Base-by-base conservation (phyloP, 1,140 invertebrate genomes). In the Pseudobourletiella spinata region DNA sequence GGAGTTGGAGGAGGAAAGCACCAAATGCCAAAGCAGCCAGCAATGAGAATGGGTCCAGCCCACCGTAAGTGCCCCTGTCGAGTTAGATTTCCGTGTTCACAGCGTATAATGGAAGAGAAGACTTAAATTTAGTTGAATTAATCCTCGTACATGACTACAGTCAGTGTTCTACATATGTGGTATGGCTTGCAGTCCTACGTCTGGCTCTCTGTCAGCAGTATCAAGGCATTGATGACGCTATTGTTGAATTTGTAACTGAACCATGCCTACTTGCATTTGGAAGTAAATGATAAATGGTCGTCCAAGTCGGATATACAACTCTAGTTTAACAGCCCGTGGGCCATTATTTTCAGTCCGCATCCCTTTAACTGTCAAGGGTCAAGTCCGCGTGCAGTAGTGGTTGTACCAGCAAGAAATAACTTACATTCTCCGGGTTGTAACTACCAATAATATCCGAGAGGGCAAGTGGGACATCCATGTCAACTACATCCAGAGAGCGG, bases 401-500 rank as follows among this genome's bases (percentile, higher is more conserved):
- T 39, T 39, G 32, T 11, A 39, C 8, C n/a, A 39, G 32, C n/a
- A 11, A n/a, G 32, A 39, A 39, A 39, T 11, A 39, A 39, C 32
- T 39, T 39, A 39, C 63, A 55, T 67, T 61, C 25, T 65, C 51
- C 46, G 42, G 32, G 57, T 57, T 61, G 8, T 51, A 62, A 26
- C 20, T 18, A 56, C 29, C 42, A 18, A 66, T 50, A 16, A 70
- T 57, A 61, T 70, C 68, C 8, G 68, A 67, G 14, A 70, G 60
- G 18, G 60, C 65, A 24, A 70, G 58, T 11, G 68, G 68, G 8
- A 72, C 52, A 61, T 71, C 65, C 35, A 72, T 35, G 56, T 71
- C 71, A 15, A 42, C 54, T n/a, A 72, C 67, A 57, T 71, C 65
- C n/a, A 72, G 32, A 3, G 69, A 71, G 54, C 71, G 30, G 20